Evolutionary conservation across 1,140 invertebrate species (phyloP), one percentile per base, ranked within the genome.

Genomic region (Drosophila tsacasi): DNA sequence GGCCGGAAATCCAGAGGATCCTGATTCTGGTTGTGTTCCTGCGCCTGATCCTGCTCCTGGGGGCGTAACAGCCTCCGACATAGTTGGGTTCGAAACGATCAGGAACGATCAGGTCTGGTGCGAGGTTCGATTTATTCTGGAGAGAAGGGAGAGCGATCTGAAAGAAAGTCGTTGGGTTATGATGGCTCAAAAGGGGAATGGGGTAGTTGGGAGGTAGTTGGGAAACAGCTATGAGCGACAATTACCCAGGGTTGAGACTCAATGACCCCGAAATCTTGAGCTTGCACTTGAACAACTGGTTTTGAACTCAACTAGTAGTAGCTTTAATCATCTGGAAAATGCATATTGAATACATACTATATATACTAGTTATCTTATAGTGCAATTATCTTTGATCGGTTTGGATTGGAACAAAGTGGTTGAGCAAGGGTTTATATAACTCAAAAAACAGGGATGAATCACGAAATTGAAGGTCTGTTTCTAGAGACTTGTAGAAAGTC

Each of bases 11-110:
- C 30, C 30, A 30, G 19, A 12, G 30, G 30, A 37, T 27, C 23
- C 32, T 32, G 25, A 2, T 44, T 40, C 47, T 37, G 63, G 17
- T 46, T 39, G 47, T 40, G 76, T 35, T 25, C 25, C 57, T 55
- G 64, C 44, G 50, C 54, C 58, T 37, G 44, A 21, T 37, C 46
- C 35, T 49, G 49, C 19, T 55, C 52, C 67, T 66, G 76, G 81
- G 62, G 77, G 73, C 73, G 80, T 89, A 63, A 35, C 76, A 91
- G 78, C 83, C 79, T 82, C 71, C 82, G 87, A 87, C 85, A 89
- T 89, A 82, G 86, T 81, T 81, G 59, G 35, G 5, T 25, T 17
- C 8, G 19, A 39, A 30, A 10, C 54, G 39, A 17, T 65, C 42
- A 32, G 23, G 1, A 39, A 46, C 44, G 17, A 15, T 13, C 25